Base-by-base conservation (phyloP, 2,888 invertebrate species). In the Drosophila subsilvestris region DNA sequence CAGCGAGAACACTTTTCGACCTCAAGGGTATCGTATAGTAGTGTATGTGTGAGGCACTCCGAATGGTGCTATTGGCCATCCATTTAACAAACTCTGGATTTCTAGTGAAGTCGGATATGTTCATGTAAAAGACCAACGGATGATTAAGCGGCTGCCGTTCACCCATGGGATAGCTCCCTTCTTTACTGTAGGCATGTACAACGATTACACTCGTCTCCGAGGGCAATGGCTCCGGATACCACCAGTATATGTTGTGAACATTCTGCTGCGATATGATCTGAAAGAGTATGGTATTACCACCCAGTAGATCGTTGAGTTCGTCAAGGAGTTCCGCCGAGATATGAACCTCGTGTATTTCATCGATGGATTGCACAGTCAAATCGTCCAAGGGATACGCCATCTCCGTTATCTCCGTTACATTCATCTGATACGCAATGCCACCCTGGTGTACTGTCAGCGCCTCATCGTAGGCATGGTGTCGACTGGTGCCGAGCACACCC, bases 181-280 rank as follows among this genome's bases (percentile, higher is more conserved):
- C 1, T n/a, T 3, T 0, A 43, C 61, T 68, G 44, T 47, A 45
- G 17, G 63, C 73, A 17, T 76, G 61, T 0, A 76, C 0, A 2
- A 65, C 27, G 0, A 76, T 25, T 0, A 68, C 48, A n/a, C 25
- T 54, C n/a, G 68, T 61, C 9, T 18, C 53, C 1, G 58, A n/a
- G n/a, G 76, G 68, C 37, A 76, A 20, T 0, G 63, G 20, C 0
- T 73, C 58, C 4, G 76, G 76, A 50, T 65, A 68, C 76, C 76
- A 76, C 76, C 76, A 76, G 27, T 44, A 76, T 8, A 68, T 49
- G 6, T 73, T 68, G 8, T 61, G 55, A 10, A 20, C 1, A 12
- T 44, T 32, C 6, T 22, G 50, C 45, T 76, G 77, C 1, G 76
- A 73, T 12, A 76, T 51, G 3, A 63, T 17, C 43, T 76, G 76